Conservation (phyloP, 1,140 invertebrate genomes). For the Leptopilina boulardi region DNA sequence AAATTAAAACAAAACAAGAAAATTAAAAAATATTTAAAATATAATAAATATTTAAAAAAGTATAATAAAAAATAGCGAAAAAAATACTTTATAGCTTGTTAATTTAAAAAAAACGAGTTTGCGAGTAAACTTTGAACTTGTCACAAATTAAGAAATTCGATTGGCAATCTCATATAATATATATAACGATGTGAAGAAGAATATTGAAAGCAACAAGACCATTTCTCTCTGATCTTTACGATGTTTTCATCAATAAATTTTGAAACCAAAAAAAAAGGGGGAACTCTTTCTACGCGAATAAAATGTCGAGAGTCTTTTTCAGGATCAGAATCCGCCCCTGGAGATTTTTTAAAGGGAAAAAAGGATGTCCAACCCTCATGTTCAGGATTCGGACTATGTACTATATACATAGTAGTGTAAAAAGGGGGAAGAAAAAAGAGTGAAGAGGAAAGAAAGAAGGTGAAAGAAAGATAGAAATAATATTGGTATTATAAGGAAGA, state of each 20-base stretch:
- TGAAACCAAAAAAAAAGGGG: constrained; percentile 9
- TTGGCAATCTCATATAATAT: not conserved
- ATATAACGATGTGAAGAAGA: not conserved
- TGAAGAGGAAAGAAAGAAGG: constrained; percentile 33
- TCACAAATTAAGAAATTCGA: not conserved
- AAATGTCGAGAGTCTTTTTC: constrained; percentile 34
- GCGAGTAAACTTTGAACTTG: not conserved
- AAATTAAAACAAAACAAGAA: too few species aligned
- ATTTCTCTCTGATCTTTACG: not conserved
- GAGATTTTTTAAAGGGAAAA: constrained; percentile 54
- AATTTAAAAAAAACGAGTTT: too few species aligned
- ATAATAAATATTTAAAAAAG: too few species aligned
- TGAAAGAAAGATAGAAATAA: not conserved
- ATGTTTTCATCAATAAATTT: constrained; percentile 28
- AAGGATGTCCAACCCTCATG: constrained; percentile 53
- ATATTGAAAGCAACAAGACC: not conserved
- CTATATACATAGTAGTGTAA: constrained; percentile 29
- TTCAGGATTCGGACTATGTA: constrained; percentile 18
- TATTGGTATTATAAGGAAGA: not conserved
- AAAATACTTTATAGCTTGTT: too few species aligned
- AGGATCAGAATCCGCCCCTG: constrained; percentile 30
- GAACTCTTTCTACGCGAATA: constrained; percentile 5
- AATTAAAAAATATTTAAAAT: too few species aligned
- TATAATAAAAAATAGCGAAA: too few species aligned
- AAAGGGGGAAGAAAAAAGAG: constrained; percentile 43